A percentile compares a stretch with the other conserved stretches of the same genome.
phyloP scores from a whole-genome alignment of 2,797 vertebrate species.

The Syngnathus acus region DNA sequence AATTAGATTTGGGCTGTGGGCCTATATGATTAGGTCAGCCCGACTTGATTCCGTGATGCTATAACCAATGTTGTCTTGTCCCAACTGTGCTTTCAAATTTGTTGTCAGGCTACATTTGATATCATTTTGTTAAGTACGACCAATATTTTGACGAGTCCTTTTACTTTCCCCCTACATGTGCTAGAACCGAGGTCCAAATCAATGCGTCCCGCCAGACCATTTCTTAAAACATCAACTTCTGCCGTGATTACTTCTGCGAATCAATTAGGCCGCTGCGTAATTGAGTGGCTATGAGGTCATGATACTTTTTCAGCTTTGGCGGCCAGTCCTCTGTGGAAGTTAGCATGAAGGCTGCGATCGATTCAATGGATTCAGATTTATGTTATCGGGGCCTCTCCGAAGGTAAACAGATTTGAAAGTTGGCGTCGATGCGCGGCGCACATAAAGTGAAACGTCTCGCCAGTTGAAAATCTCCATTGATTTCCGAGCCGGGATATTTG shows the following conservation, averaged over 20 bases:
- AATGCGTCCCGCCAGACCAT: too few species aligned
- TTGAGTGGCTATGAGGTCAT: conserved; percentile 44
- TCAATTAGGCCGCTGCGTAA: conserved; percentile 57
- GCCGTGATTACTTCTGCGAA: conserved; percentile 61
- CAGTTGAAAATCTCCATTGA: conserved; percentile 9
- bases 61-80: too few species aligned
- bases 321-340: conserved; percentile 36
- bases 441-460: neutral
- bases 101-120: too few species aligned
- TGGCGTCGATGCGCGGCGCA: conserved; percentile 17
- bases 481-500: conserved; percentile 5
- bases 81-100: too few species aligned
- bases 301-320: neutral
- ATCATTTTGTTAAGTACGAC: too few species aligned
- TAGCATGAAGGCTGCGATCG: conserved; percentile 33
- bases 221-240: conserved; percentile 8
- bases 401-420: conserved; percentile 19
- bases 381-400: conserved; percentile 23
- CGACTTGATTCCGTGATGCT: too few species aligned
- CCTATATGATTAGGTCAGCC: neutral
- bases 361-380: conserved; percentile 32
- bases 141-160: too few species aligned
- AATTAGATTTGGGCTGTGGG: neutral
- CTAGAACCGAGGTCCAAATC: too few species aligned
- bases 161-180: too few species aligned